Evolutionary conservation across 2,113 vertebrate genomes (phyloP).

Genomic region (Noturus placidus): DNA sequence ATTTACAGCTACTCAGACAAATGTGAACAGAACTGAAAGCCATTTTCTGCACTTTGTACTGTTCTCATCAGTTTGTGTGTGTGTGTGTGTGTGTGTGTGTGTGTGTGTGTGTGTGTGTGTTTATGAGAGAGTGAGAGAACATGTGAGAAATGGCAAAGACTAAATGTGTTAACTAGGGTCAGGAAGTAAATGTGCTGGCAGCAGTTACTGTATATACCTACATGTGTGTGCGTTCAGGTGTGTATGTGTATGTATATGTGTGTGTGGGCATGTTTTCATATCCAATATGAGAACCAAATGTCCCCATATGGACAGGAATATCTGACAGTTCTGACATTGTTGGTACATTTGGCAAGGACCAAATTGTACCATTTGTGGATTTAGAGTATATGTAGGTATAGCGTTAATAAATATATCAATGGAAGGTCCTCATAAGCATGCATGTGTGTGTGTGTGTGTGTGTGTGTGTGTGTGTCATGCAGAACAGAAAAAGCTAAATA

Average conservation of each 20-base stretch:
- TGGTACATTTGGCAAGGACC: neutral
- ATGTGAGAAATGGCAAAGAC: neutral
- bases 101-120: constrained; percentile 30
- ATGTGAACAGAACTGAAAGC: neutral
- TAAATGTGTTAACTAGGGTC: constrained; percentile 20
- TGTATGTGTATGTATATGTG: neutral
- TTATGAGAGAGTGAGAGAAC: neutral
- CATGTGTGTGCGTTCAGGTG: constrained; percentile 50
- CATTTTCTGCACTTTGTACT: constrained; percentile 47
- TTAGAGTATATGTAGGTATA: neutral
- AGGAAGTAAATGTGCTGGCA: constrained; percentile 22
- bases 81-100: constrained; percentile 33
- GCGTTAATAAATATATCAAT: neutral
- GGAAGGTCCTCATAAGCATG: neutral
- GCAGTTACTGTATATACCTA: neutral
- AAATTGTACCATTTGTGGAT: neutral
- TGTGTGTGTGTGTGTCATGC: constrained; percentile 6
- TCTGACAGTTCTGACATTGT: neutral
- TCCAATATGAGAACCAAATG: neutral
- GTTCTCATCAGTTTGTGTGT: constrained; percentile 47
- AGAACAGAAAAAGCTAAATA: neutral
- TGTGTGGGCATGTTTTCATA: constrained; percentile 50
- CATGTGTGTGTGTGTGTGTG: neutral
- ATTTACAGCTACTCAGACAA: neutral
- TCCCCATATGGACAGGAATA: neutral